Evolutionary conservation across 2,113 vertebrate species (phyloP), one percentile per base, ranked within the genome.

Genomic region (Cranoglanis bouderius): DNA sequence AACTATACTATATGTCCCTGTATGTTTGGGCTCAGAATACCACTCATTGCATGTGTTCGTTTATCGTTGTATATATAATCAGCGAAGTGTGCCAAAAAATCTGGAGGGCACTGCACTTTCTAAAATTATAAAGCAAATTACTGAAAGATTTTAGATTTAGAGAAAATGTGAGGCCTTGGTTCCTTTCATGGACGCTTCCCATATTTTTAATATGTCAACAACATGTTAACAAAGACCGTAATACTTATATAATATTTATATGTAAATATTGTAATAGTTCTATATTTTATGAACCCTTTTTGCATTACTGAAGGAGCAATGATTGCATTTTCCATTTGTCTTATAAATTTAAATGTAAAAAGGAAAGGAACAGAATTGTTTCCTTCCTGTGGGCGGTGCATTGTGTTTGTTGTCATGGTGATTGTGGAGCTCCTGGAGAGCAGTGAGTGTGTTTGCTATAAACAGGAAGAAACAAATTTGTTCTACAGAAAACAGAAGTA

Each of bases 391-490:
- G 19, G 43, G 29, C 12, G 29, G 32, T 5, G 32, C 19, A 24
- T 26, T n/a, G n/a, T 57, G 67, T 18, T 57, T 9, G 85, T 74
- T 61, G 72, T 21, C 59, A 86, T 86, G 85, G 85, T 12, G 70
- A 86, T 16, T 1, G 29, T 0, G 51, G 51, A 29, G 32, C 6
- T 32, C 2, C 6, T 1, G 32, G 19, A 24, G 40, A 32, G 32
- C 12, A 29, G 35, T 43, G 35, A 82, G 18, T 6, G 4, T 46
- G 40, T 3, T 65, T 16, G 13, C 10, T 29, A 6, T 46, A 77
- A 86, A 86, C 85, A 86, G 85, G 85, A 86, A 86, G 55, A 26
- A 77, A 77, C 53, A 16, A 14, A 35, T 55, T 70, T 57, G 49
- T 35, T 43, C 43, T 74, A 38, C 24, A 43, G 43, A 55, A 46